Conservation (phyloP, 2,888 invertebrate species). For the Epinotia ramella region DNA sequence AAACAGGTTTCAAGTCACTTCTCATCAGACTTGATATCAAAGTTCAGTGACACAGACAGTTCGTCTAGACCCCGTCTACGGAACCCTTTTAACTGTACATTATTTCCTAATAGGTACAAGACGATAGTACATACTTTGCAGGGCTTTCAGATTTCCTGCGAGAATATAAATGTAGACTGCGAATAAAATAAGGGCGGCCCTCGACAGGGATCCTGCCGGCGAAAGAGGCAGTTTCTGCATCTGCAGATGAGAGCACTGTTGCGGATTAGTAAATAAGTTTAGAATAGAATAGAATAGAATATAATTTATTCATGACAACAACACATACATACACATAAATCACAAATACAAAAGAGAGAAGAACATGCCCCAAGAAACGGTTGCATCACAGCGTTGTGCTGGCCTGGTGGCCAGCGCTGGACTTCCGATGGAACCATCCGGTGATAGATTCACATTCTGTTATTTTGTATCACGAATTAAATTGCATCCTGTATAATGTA, state of each 20-base stretch:
- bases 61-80: slow-evolving; percentile 26
- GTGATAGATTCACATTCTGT: too few species aligned
- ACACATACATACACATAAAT: too few species aligned
- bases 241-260: neutral
- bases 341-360: too few species aligned
- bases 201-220: neutral
- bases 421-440: too few species aligned
- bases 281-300: too few species aligned
- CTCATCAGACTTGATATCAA: slow-evolving; percentile 12
- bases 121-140: neutral
- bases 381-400: too few species aligned
- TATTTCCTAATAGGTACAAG: slow-evolving; percentile 21
- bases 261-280: neutral
- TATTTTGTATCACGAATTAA: too few species aligned
- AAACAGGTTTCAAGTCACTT: slow-evolving; percentile 3
- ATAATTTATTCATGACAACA: too few species aligned
- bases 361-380: too few species aligned
- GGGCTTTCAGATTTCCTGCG: slow-evolving; percentile 10
- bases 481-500: too few species aligned
- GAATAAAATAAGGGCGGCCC: slow-evolving; percentile 8
- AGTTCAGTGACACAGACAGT: slow-evolving; percentile 29
- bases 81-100: slow-evolving; percentile 25
- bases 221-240: slow-evolving; percentile 1
- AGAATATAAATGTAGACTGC: slow-evolving; percentile 10
- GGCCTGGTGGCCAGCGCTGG: too few species aligned